Evolutionary conservation across 2,888 invertebrate genomes (phyloP), one percentile per base, ranked within the genome.

Genomic region (Polymixis lichenea): DNA sequence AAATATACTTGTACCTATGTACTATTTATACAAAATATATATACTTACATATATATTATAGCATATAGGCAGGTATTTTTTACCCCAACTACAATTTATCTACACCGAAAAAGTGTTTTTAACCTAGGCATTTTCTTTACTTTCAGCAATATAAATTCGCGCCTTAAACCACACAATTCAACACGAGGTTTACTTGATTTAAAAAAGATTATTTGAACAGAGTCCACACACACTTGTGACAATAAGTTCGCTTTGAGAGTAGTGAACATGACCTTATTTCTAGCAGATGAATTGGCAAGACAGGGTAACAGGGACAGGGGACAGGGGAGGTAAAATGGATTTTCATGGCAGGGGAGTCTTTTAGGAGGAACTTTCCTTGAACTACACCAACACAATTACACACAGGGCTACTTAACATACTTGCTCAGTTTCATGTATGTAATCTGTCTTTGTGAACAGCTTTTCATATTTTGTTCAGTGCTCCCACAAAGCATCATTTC

Each of bases 381-480:
- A 81, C 55, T 56, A 56, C 65, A 28, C 9, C n/a, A 61, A 46
- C 32, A 46, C 17, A 64, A 28, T 62, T 25, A 60, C 43, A 49
- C 17, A 53, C 43, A 15, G 19, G 49, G 51, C 38, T 53, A 49
- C 17, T 43, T 66, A 60, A 67, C 25, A 53, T 60, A 55, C 58
- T 17, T 61, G 17, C 19, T 58, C 28, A 53, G 25, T 62, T 58
- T 38, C 61, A 69, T 75, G 53, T 13, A 67, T 55, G 38, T 65
- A 56, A 53, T 66, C 60, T 58, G 55, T 67, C 70, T 77, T 74
- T 68, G 69, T 68, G 32, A 82, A 74, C 56, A 69, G 56, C n/a
- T 71, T 85, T 82, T 72, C 78, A 85, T 78, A 83, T 78, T 82
- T 78, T 84, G 85, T 82, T 75, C 62, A 55, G 46, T n/a, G n/a